Evolutionary conservation across 2,888 invertebrate species (phyloP).

Genomic region (Temnothorax rugatulus): DNA sequence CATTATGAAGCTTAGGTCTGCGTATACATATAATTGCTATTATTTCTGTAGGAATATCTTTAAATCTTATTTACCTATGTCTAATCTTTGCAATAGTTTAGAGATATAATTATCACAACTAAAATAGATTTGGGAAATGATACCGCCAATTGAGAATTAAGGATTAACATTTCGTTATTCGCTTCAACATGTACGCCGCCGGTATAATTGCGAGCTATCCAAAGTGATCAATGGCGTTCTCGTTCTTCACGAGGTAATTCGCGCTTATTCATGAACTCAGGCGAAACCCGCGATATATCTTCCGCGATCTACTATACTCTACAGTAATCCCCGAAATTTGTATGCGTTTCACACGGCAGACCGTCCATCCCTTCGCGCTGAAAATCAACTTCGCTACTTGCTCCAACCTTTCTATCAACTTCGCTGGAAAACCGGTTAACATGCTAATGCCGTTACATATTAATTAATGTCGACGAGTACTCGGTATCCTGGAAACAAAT

Average conservation of each 20-base stretch:
- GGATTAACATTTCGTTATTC: slow-evolving; percentile 39
- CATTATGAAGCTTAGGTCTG: not conserved
- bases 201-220: slow-evolving; percentile 44
- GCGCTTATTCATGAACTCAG: slow-evolving; percentile 47
- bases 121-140: slow-evolving; percentile 2
- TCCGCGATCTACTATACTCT: slow-evolving; percentile 30
- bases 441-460: slow-evolving; percentile 51
- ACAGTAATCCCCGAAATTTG: slow-evolving; percentile 44
- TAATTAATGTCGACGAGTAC: slow-evolving; percentile 34
- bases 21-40: not conserved
- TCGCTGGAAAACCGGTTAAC: slow-evolving; percentile 37
- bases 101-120: not conserved
- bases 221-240: slow-evolving; percentile 40
- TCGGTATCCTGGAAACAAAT: slow-evolving; percentile 32
- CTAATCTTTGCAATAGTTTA: not conserved
- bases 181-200: not conserved
- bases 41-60: not conserved
- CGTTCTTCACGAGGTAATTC: slow-evolving; percentile 45
- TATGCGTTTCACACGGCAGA: slow-evolving; percentile 15
- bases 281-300: slow-evolving; percentile 45
- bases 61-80: not conserved
- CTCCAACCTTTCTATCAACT: slow-evolving; percentile 31
- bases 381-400: slow-evolving; percentile 38
- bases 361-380: slow-evolving; percentile 15
- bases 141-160: slow-evolving; percentile 17